phyloP scores from a whole-genome alignment of 2,888 invertebrate genomes.

The Acheta domesticus region DNA sequence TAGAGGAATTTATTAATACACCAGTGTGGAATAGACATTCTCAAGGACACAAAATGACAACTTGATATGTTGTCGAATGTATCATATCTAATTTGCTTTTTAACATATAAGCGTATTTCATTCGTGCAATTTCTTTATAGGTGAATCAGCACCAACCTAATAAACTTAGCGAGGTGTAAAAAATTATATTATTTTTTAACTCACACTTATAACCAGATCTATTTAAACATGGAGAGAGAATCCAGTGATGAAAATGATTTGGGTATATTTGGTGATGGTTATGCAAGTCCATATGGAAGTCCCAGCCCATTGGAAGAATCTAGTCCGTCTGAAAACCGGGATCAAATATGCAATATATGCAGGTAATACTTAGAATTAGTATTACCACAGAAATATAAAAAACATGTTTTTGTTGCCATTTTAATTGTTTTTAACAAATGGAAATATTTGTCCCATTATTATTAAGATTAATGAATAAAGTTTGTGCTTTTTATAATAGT shows the following conservation, averaged over 20 bases:
- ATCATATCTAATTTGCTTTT: slow-evolving; percentile 12
- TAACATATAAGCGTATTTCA: slow-evolving; percentile 1
- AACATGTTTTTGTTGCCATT: no score
- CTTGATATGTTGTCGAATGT: slow-evolving; percentile 21
- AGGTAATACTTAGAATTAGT: slow-evolving; percentile 28
- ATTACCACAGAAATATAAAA: no score
- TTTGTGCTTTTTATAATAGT: no score
- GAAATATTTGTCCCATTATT: no score
- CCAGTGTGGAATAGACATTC: neutral
- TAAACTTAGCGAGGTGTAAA: slow-evolving; percentile 21
- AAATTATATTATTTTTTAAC: neutral
- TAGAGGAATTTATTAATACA: neutral
- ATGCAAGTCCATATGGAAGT: slow-evolving; percentile 43
- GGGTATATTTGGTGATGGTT: slow-evolving; percentile 46
- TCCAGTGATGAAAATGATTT: slow-evolving; percentile 33
- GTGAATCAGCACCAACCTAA: slow-evolving; percentile 30
- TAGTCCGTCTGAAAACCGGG: slow-evolving; percentile 49
- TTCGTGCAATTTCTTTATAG: slow-evolving; percentile 25
- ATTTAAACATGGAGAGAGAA: slow-evolving; percentile 28
- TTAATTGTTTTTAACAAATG: no score
- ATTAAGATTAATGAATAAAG: no score
- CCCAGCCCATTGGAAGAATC: slow-evolving; percentile 48
- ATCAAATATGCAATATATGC: slow-evolving; percentile 64
- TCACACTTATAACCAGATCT: slow-evolving; percentile 12
- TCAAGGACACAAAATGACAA: slow-evolving; percentile 33